Conservation (phyloP, 2,888 invertebrate genomes). For the Andrena hattorfiana region DNA sequence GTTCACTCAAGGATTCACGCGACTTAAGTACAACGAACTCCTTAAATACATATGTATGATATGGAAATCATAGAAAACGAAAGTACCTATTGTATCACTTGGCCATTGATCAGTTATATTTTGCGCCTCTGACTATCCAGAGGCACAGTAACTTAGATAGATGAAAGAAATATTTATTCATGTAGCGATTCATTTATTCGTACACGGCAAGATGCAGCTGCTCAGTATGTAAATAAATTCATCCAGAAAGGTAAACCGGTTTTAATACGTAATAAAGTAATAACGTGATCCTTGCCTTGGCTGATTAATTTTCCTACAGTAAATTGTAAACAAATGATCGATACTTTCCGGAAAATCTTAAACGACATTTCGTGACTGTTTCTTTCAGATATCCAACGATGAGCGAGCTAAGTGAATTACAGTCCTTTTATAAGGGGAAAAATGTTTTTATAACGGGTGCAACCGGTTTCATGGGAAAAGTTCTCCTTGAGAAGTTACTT, state of each 20-base stretch:
- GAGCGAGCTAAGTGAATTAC: slow-evolving; percentile 73
- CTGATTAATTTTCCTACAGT: not conserved
- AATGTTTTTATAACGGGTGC: slow-evolving; percentile 84
- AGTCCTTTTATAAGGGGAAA: slow-evolving; percentile 79
- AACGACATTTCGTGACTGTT: not conserved
- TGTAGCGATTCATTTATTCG: too few relatives aligned
- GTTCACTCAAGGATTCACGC: not conserved
- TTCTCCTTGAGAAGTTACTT: slow-evolving; percentile 84
- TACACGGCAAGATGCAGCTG: too few relatives aligned
- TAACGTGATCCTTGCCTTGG: not conserved
- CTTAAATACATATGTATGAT: not conserved
- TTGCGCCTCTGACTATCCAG: too few relatives aligned
- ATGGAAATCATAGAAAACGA: not conserved
- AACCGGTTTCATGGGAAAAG: slow-evolving; percentile 85
- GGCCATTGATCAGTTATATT: not conserved
- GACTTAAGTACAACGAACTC: not conserved
- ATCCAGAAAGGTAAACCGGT: not conserved
- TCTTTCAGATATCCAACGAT: slow-evolving; percentile 57
- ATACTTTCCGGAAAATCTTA: not conserved
- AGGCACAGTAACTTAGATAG: too few relatives aligned
- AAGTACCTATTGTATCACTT: not conserved
- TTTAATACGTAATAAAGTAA: not conserved
- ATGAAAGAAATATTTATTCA: too few relatives aligned
- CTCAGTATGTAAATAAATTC: not conserved
- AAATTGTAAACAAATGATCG: not conserved